phyloP scores from a whole-genome alignment of 1,140 invertebrate species.

The Diachasmimorpha longicaudata region DNA sequence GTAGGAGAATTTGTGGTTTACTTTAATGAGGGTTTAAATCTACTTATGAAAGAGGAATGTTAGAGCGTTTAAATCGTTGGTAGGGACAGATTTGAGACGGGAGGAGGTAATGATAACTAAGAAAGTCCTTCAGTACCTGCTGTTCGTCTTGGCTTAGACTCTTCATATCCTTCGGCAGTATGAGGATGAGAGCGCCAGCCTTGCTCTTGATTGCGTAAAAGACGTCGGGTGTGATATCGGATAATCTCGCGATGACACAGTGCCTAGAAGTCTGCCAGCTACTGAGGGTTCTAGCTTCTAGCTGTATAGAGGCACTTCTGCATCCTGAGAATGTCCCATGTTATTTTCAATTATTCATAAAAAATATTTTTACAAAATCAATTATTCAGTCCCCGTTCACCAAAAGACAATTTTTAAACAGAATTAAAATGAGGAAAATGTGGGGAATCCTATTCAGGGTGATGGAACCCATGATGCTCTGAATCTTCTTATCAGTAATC shows the following conservation, averaged over 20 bases:
- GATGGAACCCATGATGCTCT: no score
- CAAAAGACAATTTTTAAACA: no score
- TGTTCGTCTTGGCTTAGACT: slow-evolving; percentile 71
- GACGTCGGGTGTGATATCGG: slow-evolving; percentile 78
- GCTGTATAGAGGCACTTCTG: slow-evolving; percentile 78
- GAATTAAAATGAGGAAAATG: no score
- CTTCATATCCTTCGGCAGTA: slow-evolving; percentile 80
- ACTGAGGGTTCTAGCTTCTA: slow-evolving; percentile 86
- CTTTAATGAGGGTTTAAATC: no score
- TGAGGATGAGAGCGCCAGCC: slow-evolving; percentile 83
- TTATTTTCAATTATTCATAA: background rate
- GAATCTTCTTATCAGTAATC: no score
- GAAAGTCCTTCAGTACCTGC: slow-evolving; percentile 65
- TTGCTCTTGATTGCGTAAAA: slow-evolving; percentile 80
- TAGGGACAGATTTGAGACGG: background rate
- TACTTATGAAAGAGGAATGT: no score
- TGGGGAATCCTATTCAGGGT: no score
- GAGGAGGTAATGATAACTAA: background rate
- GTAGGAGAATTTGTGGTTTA: no score
- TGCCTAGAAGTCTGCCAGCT: slow-evolving; percentile 87
- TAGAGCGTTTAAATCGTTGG: no score
- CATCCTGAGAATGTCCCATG: slow-evolving; percentile 69
- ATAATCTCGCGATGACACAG: slow-evolving; percentile 81
- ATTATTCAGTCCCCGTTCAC: no score
- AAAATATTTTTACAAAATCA: no score